Base-by-base conservation (phyloP, 2,797 vertebrate species). In the Pelochelys cantorii region DNA sequence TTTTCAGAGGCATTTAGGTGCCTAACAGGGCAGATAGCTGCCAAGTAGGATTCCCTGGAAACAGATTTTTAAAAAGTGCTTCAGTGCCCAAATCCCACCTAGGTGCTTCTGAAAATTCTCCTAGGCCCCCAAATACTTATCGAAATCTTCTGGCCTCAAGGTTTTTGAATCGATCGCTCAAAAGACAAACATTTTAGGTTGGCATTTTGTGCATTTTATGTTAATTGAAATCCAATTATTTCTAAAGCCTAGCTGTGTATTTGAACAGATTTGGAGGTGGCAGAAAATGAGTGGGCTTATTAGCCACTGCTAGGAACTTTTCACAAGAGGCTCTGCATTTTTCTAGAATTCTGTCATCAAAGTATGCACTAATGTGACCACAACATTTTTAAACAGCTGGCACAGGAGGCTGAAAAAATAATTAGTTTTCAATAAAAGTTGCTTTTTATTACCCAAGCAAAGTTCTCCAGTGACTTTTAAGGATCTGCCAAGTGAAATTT, bases 341-440 rank as follows among this genome's bases (percentile, higher is more conserved):
- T 96, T 97, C 91, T 94, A 85, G 89, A 96, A 88, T 90, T 87
- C 91, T 92, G 96, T 96, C 95, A 97, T 97, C 97, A 97, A 98
- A 97, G 96, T 97, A 96, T 94, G 96, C 20, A 14, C 95, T 97
- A 97, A 97, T 93, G 53, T 97, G 96, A 97, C 95, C 96, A 94
- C 92, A 97, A 95, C 86, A 89, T 97, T 97, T 97, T 97, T 93
- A 97, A 97, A 97, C 96, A 98, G 94, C 94, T 98, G 97, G 97
- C 97, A 98, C 96, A 97, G 5, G 95, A 92, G 97, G 95, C 96
- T 96, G 94, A 97, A 97, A 97, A 97, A 97, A 97, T 97, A 98
- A 98, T 98, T 97, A 97, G 93, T 97, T 98, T 98, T 97, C 97
- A 98, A 97, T 98, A 98, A 98, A 98, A 97, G 94, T 96, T 97